phyloP scores from a whole-genome alignment of 2,113 vertebrate species.

The Rhea americana region DNA sequence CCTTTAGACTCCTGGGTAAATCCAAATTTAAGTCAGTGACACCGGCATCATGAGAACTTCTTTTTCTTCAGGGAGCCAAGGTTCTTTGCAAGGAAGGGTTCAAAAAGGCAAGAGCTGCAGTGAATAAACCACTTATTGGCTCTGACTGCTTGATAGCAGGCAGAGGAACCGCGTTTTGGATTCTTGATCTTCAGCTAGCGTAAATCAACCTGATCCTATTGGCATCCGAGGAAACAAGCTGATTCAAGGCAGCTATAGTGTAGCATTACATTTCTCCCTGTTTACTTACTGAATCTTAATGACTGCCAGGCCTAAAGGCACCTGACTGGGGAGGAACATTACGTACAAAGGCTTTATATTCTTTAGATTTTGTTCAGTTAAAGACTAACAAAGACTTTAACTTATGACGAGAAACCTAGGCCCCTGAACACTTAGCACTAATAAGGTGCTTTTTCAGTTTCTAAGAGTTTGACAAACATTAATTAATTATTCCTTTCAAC shows the following conservation, averaged over 20 bases:
- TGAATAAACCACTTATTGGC: not conserved
- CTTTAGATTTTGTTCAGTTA: not conserved
- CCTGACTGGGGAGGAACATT: not conserved
- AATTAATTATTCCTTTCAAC: conserved; percentile 66
- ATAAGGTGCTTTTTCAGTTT: conserved; percentile 55
- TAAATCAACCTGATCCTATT: conserved; percentile 19
- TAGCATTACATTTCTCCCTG: not conserved
- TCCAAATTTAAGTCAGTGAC: not conserved
- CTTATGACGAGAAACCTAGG: conserved; percentile 11
- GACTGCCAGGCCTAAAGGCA: not conserved
- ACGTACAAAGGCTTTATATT: not conserved
- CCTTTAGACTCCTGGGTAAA: not conserved
- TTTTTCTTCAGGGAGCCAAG: not conserved
- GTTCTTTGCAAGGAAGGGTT: not conserved
- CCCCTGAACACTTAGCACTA: conserved; percentile 34
- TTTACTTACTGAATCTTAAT: conserved; percentile 40
- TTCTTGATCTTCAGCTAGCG: conserved; percentile 4
- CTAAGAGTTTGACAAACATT: conserved; percentile 63
- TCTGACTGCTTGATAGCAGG: not conserved
- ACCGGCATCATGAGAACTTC: not conserved
- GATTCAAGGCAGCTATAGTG: conserved; percentile 11
- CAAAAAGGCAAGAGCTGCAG: not conserved
- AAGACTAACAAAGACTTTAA: conserved; percentile 17
- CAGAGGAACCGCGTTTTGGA: not conserved
- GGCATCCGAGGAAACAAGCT: not conserved